These are phyloP conservation scores for Hydropotes inermis DNA, from an alignment of 2,113 vertebrate genomes.

Conservation along the genomic window DNA sequence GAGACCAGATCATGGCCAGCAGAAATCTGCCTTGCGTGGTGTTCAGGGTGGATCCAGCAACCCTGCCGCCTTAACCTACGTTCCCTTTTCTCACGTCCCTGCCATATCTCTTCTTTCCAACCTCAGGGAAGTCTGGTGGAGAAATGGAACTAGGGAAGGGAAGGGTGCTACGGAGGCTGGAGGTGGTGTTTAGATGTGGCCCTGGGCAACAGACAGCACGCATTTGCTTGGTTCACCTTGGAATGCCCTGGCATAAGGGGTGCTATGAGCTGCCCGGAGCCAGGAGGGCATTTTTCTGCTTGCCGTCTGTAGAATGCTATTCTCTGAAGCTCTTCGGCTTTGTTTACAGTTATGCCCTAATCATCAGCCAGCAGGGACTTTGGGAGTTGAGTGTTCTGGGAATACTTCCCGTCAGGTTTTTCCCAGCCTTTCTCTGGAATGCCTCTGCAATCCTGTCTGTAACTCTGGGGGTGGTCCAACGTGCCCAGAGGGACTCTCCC, in stretches of 20 bases:
- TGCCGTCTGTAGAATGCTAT: background rate
- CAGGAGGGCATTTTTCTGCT: slow-evolving; percentile 22
- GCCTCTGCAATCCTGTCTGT: slow-evolving; percentile 23
- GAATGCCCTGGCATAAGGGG: background rate
- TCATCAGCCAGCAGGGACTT: slow-evolving; percentile 60
- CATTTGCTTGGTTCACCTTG: background rate
- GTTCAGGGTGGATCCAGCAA: background rate
- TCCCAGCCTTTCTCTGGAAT: slow-evolving; percentile 66
- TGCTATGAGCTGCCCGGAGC: background rate
- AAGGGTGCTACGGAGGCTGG: background rate
- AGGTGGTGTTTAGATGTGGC: background rate
- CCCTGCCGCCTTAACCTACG: background rate
- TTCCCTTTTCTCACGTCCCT: background rate
- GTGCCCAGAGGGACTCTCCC: slow-evolving; percentile 54
- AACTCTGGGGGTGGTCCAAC: slow-evolving; percentile 58
- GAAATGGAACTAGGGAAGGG: background rate
- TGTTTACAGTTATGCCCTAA: slow-evolving; percentile 51
- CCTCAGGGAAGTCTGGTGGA: background rate
- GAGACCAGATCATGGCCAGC: background rate
- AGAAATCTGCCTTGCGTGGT: background rate
- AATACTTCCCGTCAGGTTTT: slow-evolving; percentile 70
- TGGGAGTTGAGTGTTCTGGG: slow-evolving; percentile 57
- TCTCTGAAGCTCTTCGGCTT: slow-evolving; percentile 56
- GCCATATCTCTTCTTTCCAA: background rate
- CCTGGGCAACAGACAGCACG: background rate